Base-by-base conservation (phyloP, 2,113 vertebrate species). In the Notarius quadriscutis region DNA sequence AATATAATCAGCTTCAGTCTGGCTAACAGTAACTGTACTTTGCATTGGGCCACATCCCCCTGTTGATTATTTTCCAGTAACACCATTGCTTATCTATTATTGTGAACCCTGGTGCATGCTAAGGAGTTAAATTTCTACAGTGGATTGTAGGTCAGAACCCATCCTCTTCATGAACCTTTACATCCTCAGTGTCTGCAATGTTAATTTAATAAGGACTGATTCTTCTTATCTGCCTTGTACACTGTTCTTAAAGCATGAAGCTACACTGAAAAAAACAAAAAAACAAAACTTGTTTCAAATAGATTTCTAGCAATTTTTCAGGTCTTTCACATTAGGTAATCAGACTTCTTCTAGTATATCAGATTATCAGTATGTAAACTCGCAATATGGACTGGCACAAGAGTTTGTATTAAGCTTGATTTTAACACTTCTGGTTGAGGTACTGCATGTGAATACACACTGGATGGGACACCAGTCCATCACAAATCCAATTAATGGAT, bases 181-280 rank as follows among this genome's bases (percentile, higher is more conserved):
- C 7, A 25, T 79, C 69, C 60, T 81, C 12, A 17, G 74, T 88
- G 7, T 27, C 48, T 65, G 22, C 51, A 69, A 83, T 53, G 77
- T 83, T 78, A 48, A 81, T 69, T 34, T 69, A 48, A 81, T 69
- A 53, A 62, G 83, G 74, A 75, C 81, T 53, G 53, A 48, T 85
- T 88, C 20, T 85, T 75, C 5, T 74, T 82, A 74, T 88, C 84
- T 71, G 50, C 50, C 41, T 75, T 12, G 20, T 34, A 74, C 71
- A 74, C 17, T 53, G n/a, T 75, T 51, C 58, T 55, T 55, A 84
- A 71, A 41, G 22, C 65, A 57, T 71, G 65, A 9, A 17, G 4
- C 22, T 62, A 67, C 20, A 18, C 20, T 82, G 41, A 82, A 50
- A 25, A 34, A 53, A 81, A 60, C 2, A 41, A 41, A 41, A 41